A percentile compares a stretch with the other conserved stretches of the same genome.
These are phyloP conservation scores for Cairina moschata DNA, from an alignment of 2,113 vertebrate species.

Conservation along the genomic window DNA sequence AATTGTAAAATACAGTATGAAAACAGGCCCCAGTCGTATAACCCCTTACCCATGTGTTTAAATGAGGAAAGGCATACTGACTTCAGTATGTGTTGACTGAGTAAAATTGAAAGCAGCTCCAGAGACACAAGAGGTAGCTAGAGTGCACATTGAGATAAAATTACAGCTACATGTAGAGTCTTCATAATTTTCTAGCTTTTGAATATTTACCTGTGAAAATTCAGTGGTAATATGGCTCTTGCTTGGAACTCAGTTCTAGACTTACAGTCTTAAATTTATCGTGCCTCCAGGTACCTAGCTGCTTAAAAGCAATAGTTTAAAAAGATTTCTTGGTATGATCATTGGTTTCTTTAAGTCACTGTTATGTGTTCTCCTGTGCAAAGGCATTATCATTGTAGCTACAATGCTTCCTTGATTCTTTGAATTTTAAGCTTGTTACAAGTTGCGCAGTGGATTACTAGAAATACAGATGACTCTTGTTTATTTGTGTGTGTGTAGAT, in stretches of 20 bases:
- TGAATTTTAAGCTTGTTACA: background rate
- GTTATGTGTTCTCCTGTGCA: background rate
- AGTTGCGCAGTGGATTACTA: background rate
- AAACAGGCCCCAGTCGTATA: fast-evolving
- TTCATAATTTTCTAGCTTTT: background rate
- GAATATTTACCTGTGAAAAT: background rate
- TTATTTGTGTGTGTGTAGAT: background rate
- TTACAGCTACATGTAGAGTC: background rate
- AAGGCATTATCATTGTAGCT: background rate
- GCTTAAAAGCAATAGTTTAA: background rate
- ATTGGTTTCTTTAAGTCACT: background rate
- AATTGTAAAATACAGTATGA: background rate
- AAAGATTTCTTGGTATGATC: background rate
- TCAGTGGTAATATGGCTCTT: background rate
- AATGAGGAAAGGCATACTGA: background rate
- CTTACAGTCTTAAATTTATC: background rate
- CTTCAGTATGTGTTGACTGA: background rate
- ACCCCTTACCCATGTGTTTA: background rate
- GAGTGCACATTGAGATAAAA: background rate
- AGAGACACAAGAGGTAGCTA: background rate
- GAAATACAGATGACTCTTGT: background rate
- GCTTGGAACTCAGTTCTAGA: background rate
- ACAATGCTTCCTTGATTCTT: background rate
- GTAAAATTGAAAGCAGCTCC: background rate
- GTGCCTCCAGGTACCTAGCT: background rate